Evolutionary conservation across 1,140 invertebrate species (phyloP).

Genomic region (Rhopalosiphum padi): DNA sequence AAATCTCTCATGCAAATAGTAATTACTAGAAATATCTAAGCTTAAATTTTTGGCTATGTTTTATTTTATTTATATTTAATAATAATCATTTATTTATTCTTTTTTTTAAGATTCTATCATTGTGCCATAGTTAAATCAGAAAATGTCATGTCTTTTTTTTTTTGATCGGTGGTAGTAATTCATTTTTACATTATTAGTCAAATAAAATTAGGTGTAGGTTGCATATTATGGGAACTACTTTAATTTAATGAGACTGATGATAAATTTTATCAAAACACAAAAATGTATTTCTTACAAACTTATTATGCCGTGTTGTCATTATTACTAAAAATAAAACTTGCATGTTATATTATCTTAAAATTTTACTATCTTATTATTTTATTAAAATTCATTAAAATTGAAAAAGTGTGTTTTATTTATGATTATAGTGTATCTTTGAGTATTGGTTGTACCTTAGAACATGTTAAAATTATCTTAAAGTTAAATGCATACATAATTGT

Average conservation of each 20-base stretch:
- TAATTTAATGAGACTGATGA: slow-evolving; percentile 26
- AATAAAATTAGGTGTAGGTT: slow-evolving; percentile 28
- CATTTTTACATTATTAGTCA: not conserved
- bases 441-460: not conserved
- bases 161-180: slow-evolving; percentile 26
- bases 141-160: not conserved
- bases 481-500: not conserved
- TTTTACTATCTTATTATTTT: not conserved
- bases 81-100: not conserved
- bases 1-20: slow-evolving; percentile 48
- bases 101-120: not conserved
- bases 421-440: not conserved
- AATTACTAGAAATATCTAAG: slow-evolving; percentile 8
- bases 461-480: not conserved
- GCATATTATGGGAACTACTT: slow-evolving; percentile 18
- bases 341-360: not conserved
- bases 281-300: not conserved
- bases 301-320: not conserved
- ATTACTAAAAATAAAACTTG: not conserved
- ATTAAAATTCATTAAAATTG: not conserved
- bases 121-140: not conserved
- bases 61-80: slow-evolving; percentile 4
- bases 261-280: not conserved
- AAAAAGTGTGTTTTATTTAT: not conserved
- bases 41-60: not conserved